Base-by-base conservation (phyloP, 2,113 vertebrate genomes). In the Tamias sibiricus region DNA sequence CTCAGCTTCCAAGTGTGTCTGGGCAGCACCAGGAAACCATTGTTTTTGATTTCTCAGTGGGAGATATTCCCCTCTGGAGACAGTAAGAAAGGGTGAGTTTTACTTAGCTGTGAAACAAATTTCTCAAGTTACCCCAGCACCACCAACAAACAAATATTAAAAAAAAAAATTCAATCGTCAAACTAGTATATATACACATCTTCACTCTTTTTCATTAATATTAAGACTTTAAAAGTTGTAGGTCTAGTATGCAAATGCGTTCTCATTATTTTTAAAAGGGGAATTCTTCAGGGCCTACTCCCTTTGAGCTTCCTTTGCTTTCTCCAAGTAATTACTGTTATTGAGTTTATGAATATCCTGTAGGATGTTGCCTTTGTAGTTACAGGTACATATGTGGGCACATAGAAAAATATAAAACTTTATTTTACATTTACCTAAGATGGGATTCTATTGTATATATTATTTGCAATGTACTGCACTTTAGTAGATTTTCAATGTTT, bases 211-310 rank as follows among this genome's bases (percentile, higher is more conserved):
- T 90, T 79, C 3, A 9, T 30, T 77, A 59, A 49, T 47, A 54
- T 57, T 57, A 68, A 88, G 91, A 88, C 42, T 93, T 59, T 30
- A 68, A 83, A 87, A 57, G n/a, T 69, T 89, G 12, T 10, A 89
- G 49, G 64, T 30, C 24, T 40, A 81, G 90, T 44, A 20, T 2
- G 66, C 13, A 82, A 24, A 10, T 49, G 47, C 2, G 20, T 30
- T 91, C 2, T 91, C 72, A 16, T 52, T 82, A 52, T 66, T 74
- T 69, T 13, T 8, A 42, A 80, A 57, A 59, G 59, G 20, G 42
- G n/a, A 54, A 82, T 37, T 37, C 10, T 74, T 92, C 42, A 14
- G n/a, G n/a, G 69, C 69, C 30, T 26, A 42, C 14, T 75, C n/a
- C 75, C 37, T n/a, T 79, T 14, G 82, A 68, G 11, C 26, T 19